Percentiles rank a stretch among this genome's conserved stretches.
phyloP scores from a whole-genome alignment of 2,888 invertebrate species.

The Sinodicranocentrus sp. region DNA sequence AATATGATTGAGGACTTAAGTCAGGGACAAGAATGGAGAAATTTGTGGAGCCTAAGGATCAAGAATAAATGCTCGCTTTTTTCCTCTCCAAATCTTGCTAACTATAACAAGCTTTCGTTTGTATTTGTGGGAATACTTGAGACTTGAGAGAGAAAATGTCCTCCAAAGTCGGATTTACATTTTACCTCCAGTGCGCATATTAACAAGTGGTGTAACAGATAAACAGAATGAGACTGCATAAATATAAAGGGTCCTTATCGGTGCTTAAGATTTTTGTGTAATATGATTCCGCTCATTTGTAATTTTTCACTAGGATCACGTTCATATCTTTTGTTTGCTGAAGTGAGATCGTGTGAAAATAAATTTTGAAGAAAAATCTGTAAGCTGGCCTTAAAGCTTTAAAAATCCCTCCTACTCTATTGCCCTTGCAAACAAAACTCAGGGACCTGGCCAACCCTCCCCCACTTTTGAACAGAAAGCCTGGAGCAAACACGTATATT shows the following conservation, averaged over 20 bases:
- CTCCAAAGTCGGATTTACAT: conserved; percentile 35
- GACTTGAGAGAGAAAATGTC: background rate
- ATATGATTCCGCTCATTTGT: conserved; percentile 28
- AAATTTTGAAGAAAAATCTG: conserved; percentile 25
- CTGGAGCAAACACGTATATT: background rate
- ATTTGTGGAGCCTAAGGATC: background rate
- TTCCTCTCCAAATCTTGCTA: background rate
- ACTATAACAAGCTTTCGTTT: too few relatives aligned
- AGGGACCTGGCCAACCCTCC: conserved; percentile 35
- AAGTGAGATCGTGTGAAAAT: conserved; percentile 50
- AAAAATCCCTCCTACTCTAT: conserved; percentile 35
- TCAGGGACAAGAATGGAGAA: conserved; percentile 5
- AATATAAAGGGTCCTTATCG: too few relatives aligned
- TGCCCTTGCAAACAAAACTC: conserved; percentile 52
- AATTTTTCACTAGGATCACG: conserved; percentile 26
- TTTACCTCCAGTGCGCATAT: background rate
- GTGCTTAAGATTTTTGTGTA: background rate
- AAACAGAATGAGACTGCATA: too few relatives aligned
- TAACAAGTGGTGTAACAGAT: too few relatives aligned
- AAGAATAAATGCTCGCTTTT: background rate
- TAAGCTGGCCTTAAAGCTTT: background rate
- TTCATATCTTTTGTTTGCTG: conserved; percentile 16
- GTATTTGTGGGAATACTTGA: too few relatives aligned
- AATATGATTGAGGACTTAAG: conserved; percentile 29
- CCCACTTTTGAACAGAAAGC: conserved; percentile 24